Percentiles rank a stretch among this genome's conserved stretches.
These are phyloP conservation scores for Synergus gifuensis DNA, from an alignment of 2,888 invertebrate genomes.

Conservation along the genomic window DNA sequence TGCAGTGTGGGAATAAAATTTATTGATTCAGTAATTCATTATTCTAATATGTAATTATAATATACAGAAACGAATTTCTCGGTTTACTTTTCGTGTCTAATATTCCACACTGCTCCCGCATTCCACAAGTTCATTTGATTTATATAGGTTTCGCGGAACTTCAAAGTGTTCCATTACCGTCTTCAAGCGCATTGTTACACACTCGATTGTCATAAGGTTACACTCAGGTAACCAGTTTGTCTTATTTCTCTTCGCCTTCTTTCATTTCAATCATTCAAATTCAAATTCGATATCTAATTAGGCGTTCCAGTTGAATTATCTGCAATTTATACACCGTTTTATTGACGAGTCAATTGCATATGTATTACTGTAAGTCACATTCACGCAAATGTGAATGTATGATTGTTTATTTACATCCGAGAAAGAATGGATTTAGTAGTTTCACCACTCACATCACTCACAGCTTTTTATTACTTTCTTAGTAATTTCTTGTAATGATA, in stretches of 20 bases:
- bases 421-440: slow-evolving; percentile 10
- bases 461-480: no score
- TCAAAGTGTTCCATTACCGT: slow-evolving; percentile 27
- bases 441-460: not conserved
- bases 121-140: slow-evolving; percentile 35
- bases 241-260: slow-evolving; percentile 20
- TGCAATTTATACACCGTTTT: slow-evolving; percentile 13
- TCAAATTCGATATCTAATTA: not conserved
- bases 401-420: not conserved
- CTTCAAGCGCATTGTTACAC: slow-evolving; percentile 40
- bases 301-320: not conserved
- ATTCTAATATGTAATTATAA: no score
- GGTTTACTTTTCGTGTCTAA: not conserved
- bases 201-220: slow-evolving; percentile 32
- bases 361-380: not conserved
- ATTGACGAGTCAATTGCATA: not conserved
- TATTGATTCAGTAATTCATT: not conserved
- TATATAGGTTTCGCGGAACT: slow-evolving; percentile 37
- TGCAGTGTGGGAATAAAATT: not conserved
- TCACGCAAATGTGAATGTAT: not conserved
- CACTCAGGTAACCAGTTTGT: slow-evolving; percentile 23
- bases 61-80: not conserved
- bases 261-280: slow-evolving; percentile 3
- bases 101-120: not conserved
- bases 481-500: no score